Evolutionary conservation across 2,888 invertebrate genomes (phyloP).

Genomic region (Brachyptera putata): DNA sequence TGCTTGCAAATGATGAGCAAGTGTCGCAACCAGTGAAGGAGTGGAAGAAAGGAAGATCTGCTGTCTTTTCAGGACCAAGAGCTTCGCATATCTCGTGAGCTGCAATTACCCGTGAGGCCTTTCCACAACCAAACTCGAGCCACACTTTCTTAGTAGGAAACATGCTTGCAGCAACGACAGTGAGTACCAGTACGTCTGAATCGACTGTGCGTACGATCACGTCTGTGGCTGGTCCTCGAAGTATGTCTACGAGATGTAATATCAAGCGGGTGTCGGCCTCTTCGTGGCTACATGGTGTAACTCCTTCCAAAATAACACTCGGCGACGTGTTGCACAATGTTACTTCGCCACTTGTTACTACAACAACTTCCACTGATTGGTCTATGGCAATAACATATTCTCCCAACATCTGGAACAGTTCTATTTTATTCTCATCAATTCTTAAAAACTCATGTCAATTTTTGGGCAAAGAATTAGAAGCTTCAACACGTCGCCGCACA

Average conservation of each 20-base stretch:
- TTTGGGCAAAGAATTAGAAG: background rate
- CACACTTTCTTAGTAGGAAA: background rate
- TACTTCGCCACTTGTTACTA: background rate
- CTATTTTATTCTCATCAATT: conserved; percentile 8
- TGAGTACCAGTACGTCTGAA: conserved; percentile 2
- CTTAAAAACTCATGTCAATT: conserved; percentile 18
- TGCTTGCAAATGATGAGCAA: conserved; percentile 24
- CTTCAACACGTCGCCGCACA: background rate
- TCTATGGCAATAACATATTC: background rate
- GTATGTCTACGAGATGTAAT: conserved; percentile 1
- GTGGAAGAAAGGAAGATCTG: conserved; percentile 28
- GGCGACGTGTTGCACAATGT: background rate
- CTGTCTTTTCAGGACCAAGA: conserved; percentile 18
- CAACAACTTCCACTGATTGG: background rate
- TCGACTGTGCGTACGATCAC: conserved; percentile 15
- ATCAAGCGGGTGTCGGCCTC: conserved; percentile 16
- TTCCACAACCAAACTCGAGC: conserved; percentile 4
- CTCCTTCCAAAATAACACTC: conserved; percentile 1
- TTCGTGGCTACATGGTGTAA: conserved; percentile 13
- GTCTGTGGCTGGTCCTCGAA: background rate
- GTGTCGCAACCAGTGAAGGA: conserved; percentile 29
- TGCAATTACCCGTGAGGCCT: background rate
- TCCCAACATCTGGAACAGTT: conserved; percentile 17
- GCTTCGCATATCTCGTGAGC: background rate
- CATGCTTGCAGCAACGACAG: conserved; percentile 8